Evolutionary conservation across 2,888 invertebrate species (phyloP), one percentile per base, ranked within the genome.

Genomic region (Xestia ashworthii): DNA sequence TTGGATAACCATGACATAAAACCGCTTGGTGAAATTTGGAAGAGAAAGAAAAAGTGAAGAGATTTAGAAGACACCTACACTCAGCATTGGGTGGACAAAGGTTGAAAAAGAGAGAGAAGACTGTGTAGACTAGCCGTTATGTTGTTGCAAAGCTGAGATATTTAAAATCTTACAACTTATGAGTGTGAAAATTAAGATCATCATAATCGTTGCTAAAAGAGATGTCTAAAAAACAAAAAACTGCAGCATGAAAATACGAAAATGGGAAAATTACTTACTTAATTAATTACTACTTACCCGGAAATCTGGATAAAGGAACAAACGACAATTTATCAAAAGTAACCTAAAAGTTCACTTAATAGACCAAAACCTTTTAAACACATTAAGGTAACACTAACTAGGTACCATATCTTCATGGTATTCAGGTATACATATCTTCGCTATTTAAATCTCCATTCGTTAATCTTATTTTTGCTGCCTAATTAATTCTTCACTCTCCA

Each of bases 91-190:
- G 6, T 41, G 41, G 41, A 6, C 41, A 41, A 41, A 41, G 41
- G 5, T 41, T 41, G 6, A 4, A 41, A 4, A 41, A 41, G 41
- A 41, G 41, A 41, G 5, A 41, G 41, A 41, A 41, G 6, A 41
- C 41, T 44, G 73, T 84, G 74, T 81, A 32, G 25, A 64, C 44
- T 16, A 41, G 70, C 73, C 60, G 77, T 78, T 80, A 82, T 74
- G 68, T 55, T 71, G 62, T 25, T 14, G 6, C 69, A 81, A 71
- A 74, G 58, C 53, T 75, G 53, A 22, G 48, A 58, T 38, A 32
- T 66, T 50, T 65, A 58, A 70, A 58, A 55, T 58, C 6, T 58
- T 58, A 0, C 16, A 58, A 58, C n/a, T 58, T 5, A 14, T 25
- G 25, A 32, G 8, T 8, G 32, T 25, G 55, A 14, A 1, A 25